These are phyloP conservation scores for Nomada ferruginata DNA, from an alignment of 2,888 invertebrate genomes.

Conservation along the genomic window DNA sequence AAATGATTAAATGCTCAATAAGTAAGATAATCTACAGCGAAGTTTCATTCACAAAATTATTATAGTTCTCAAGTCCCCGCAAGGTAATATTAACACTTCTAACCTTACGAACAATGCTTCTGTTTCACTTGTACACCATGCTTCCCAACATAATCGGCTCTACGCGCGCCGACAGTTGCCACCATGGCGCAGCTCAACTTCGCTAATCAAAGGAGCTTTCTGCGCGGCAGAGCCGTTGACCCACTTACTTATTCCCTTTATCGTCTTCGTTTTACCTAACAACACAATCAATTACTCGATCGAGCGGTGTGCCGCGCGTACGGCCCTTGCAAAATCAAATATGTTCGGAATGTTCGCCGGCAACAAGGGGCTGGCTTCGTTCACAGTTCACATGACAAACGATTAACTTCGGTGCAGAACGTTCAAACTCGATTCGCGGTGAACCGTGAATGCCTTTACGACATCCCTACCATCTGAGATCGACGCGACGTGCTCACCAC, in stretches of 20 bases:
- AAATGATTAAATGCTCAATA: too few relatives aligned
- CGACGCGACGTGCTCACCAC: constrained; percentile 16
- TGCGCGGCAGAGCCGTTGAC: constrained; percentile 17
- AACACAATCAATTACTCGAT: constrained; percentile 12
- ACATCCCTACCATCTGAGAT: constrained; percentile 62
- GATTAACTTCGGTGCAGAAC: constrained; percentile 56
- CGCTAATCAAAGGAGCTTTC: constrained; percentile 35
- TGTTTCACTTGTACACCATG: neutral
- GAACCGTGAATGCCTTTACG: constrained; percentile 75
- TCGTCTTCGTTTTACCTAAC: neutral
- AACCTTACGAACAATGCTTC: neutral
- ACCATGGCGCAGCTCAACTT: neutral
- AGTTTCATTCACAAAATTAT: too few relatives aligned
- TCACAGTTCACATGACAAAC: constrained; percentile 78
- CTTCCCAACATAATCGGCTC: neutral
- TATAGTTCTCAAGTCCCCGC: neutral
- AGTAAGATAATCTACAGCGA: too few relatives aligned
- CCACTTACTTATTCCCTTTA: constrained; percentile 36
- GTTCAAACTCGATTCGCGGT: constrained; percentile 60
- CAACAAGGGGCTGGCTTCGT: constrained; percentile 59
- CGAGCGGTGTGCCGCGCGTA: neutral
- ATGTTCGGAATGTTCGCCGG: constrained; percentile 23
- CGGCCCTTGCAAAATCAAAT: constrained; percentile 19
- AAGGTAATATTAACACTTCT: neutral
- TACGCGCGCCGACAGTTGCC: neutral